phyloP scores from a whole-genome alignment of 2,113 vertebrate genomes.

The Brachypteracias leptosomus region DNA sequence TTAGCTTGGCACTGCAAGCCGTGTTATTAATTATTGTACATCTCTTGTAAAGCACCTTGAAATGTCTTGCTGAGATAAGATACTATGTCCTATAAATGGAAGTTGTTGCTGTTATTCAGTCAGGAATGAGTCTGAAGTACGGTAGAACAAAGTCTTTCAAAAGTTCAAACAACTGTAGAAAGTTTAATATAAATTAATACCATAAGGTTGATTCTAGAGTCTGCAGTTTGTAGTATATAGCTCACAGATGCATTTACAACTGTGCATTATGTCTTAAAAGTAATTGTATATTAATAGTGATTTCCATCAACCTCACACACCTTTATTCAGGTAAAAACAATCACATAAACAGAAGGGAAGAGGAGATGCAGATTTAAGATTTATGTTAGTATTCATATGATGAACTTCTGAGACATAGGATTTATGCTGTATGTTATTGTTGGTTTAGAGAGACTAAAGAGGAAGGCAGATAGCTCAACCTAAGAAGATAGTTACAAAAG shows the following conservation, averaged over 20 bases:
- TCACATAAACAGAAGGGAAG: not conserved
- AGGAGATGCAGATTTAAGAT: not conserved
- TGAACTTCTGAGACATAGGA: not conserved
- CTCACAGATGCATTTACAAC: not conserved
- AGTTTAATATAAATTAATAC: not conserved
- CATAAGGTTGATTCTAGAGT: not conserved
- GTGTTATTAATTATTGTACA: conserved; percentile 36
- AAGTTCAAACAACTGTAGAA: not conserved
- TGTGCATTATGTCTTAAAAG: not conserved
- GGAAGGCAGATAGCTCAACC: not conserved
- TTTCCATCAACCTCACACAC: not conserved
- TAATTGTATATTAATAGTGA: not conserved
- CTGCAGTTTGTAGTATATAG: not conserved
- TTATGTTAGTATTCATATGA: not conserved
- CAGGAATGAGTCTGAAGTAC: not conserved
- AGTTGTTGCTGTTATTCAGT: not conserved
- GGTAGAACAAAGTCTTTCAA: not conserved
- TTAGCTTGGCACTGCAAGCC: conserved; percentile 17
- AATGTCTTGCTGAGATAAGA: not conserved
- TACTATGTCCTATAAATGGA: not conserved
- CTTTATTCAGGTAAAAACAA: not conserved
- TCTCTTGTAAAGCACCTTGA: conserved; percentile 41
- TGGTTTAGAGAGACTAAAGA: not conserved
- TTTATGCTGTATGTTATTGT: not conserved
- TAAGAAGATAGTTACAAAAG: not conserved